Evolutionary conservation across 2,113 vertebrate genomes (phyloP).

Genomic region (Microcebus lehilahytsara): DNA sequence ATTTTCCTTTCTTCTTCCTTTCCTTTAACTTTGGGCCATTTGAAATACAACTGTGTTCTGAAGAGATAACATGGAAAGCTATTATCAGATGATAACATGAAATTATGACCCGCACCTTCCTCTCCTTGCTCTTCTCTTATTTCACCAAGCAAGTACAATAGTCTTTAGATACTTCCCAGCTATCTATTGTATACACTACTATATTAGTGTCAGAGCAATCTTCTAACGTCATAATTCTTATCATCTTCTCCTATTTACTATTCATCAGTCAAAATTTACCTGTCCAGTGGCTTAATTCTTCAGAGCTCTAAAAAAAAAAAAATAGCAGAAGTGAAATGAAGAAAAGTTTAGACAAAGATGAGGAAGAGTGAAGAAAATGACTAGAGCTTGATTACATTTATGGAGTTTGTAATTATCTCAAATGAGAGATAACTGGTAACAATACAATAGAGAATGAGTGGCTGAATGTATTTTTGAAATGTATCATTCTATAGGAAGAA

Average conservation of each 20-base stretch:
- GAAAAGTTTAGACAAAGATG: neutral
- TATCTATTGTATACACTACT: neutral
- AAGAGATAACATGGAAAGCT: neutral
- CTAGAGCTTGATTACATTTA: neutral
- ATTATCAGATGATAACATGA: neutral
- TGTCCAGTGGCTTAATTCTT: neutral
- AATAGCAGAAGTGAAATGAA: neutral
- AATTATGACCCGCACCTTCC: neutral
- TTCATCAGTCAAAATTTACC: neutral
- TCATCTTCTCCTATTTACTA: neutral
- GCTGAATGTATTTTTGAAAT: neutral
- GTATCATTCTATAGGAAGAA: neutral
- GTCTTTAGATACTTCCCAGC: neutral
- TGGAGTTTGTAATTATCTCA: neutral
- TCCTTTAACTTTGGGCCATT: neutral
- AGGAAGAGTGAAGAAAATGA: neutral
- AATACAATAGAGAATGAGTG: neutral
- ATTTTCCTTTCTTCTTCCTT: neutral
- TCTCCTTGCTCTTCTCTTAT: neutral
- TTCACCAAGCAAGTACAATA: constrained; percentile 13
- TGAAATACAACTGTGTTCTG: neutral
- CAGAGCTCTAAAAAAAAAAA: neutral
- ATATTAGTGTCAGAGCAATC: neutral
- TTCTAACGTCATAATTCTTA: neutral
- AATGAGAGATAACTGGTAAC: neutral